Percentiles rank a stretch among this genome's conserved stretches.
Conservation (phyloP, 2,113 vertebrate genomes). For the Brachypodius melanocephalos region DNA sequence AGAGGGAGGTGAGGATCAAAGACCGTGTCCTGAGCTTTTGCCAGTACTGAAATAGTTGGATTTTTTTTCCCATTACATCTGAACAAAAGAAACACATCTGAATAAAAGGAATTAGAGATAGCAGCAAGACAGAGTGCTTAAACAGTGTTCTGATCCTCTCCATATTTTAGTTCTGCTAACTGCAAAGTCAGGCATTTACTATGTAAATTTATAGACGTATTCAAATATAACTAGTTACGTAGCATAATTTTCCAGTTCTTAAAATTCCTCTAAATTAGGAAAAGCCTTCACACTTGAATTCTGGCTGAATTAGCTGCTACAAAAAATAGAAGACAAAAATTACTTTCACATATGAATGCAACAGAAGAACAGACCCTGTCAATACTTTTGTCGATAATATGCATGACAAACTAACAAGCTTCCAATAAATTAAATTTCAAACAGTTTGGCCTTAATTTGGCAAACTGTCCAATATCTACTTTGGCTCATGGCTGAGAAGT, state of each 20-base stretch:
- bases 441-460: not conserved
- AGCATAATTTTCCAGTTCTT: conserved; percentile 41
- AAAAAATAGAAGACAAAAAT: conserved; percentile 15
- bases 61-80: conserved; percentile 6
- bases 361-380: conserved; percentile 1
- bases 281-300: conserved; percentile 27
- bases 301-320: not conserved
- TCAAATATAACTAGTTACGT: not conserved
- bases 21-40: not conserved
- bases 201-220: conserved; percentile 21
- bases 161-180: conserved; percentile 36
- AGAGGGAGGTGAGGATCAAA: not conserved
- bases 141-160: conserved; percentile 4
- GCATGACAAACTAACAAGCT: not conserved
- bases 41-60: not conserved
- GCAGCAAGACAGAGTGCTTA: not conserved
- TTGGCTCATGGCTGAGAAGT: not conserved
- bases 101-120: conserved; percentile 36
- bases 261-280: conserved; percentile 27
- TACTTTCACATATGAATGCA: not conserved
- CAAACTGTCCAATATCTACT: not conserved
- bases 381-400: not conserved
- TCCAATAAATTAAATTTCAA: not conserved
- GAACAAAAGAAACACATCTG: conserved; percentile 21
- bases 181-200: conserved; percentile 32